Base-by-base conservation (phyloP, 2,113 vertebrate genomes). In the Ornithorhynchus anatinus region DNA sequence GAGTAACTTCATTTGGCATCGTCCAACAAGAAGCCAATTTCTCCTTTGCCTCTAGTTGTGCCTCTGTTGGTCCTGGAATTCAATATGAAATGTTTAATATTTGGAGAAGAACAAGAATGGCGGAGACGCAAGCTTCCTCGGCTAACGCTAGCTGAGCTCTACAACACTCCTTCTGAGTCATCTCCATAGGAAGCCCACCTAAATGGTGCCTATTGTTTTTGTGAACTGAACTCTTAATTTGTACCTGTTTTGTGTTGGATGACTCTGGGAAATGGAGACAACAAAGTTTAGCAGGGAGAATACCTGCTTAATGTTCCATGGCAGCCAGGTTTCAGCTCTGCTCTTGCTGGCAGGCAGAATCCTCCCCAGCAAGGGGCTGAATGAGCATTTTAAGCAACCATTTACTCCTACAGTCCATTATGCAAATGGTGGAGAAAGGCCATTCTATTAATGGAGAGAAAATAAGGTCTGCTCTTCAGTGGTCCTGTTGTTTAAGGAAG, bases 121-220 rank as follows among this genome's bases (percentile, higher is more conserved):
- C 25, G 61, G 33, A 44, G 61, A 51, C 40, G 65, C 48, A 44
- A 57, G 60, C 69, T 75, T 72, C 54, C 68, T 78, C 79, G 58
- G 45, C 29, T 68, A 72, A 20, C 50, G 39, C 52, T 75, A 43
- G 32, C 66, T 74, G 48, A 52, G 37, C 42, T 10, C 77, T 72
- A 64, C 14, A n/a, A 42, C 9, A 38, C 47, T 43, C 71, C 43
- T 53, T 72, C 64, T 42, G 33, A 75, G 25, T 42, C 20, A 29
- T 77, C 73, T 70, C 76, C 52, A 37, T 60, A 72, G 73, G 83
- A 83, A 73, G 67, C 31, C 73, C 43, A 20, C 20, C 72, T 68
- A 84, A 73, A 78, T 35, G 42, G 48, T 81, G 72, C 53, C 63
- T 84, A 81, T 78, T 88, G 80, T 84, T 85, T 84, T 75, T 75